Evolutionary conservation across 2,113 vertebrate species (phyloP).

Genomic region (Aspiorhynchus laticeps): DNA sequence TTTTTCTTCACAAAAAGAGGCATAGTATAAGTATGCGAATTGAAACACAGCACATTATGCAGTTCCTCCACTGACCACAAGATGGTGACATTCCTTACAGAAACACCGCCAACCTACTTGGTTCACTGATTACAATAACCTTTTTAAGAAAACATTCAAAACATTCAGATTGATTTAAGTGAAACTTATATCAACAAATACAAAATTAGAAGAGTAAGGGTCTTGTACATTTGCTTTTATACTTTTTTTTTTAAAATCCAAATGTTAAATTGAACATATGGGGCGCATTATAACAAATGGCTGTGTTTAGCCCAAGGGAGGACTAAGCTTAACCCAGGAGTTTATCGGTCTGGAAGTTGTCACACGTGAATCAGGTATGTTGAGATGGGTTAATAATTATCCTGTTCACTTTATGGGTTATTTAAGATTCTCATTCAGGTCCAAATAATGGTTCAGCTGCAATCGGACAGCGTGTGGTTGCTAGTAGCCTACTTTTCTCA

Average conservation of each 20-base stretch:
- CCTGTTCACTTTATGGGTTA: neutral
- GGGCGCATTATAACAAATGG: neutral
- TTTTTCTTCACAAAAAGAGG: no score
- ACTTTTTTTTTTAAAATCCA: no score
- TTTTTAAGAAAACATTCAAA: neutral
- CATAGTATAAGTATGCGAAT: no score
- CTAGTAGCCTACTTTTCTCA: no score
- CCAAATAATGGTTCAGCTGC: neutral
- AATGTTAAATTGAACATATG: no score
- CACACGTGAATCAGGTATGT: neutral
- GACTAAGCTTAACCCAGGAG: neutral
- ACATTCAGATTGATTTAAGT: no score
- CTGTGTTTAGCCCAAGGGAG: no score
- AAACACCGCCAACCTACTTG: neutral
- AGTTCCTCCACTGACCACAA: neutral
- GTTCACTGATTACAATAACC: neutral
- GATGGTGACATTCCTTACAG: neutral
- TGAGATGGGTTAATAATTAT: neutral
- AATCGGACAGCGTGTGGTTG: neutral
- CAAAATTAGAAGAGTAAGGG: no score
- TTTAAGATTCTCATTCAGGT: neutral
- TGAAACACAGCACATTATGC: no score
- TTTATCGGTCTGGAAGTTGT: neutral
- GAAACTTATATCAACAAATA: neutral
- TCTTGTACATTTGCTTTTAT: no score